Evolutionary conservation across 2,888 invertebrate genomes (phyloP).

Genomic region (Leptothorax acervorum): DNA sequence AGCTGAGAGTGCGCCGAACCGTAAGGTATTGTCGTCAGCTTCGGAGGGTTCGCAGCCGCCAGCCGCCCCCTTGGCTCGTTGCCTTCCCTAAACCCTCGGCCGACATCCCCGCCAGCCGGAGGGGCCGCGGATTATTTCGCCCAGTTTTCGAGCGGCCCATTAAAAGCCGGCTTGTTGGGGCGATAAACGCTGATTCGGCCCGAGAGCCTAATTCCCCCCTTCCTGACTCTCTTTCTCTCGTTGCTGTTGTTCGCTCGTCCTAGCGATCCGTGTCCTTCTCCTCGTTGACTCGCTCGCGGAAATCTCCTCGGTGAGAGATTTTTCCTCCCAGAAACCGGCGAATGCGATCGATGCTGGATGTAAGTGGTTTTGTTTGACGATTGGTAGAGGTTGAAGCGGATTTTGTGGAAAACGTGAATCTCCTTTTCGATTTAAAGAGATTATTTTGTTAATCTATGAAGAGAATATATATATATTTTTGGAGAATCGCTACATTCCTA

Average conservation of each 20-base stretch:
- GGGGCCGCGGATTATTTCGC: conserved; percentile 80
- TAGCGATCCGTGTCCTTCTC: conserved; percentile 30
- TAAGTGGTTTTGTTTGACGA: conserved; percentile 21
- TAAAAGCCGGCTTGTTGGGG: conserved; percentile 81
- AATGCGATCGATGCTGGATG: conserved; percentile 3
- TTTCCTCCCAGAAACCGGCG: neutral
- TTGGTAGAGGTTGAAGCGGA: neutral
- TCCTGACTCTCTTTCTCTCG: conserved; percentile 19
- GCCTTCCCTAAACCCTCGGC: conserved; percentile 68
- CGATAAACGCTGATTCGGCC: conserved; percentile 83
- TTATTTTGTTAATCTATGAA: neutral
- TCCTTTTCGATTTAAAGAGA: neutral
- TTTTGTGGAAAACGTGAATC: neutral
- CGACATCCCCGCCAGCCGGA: conserved; percentile 56
- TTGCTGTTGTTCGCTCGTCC: conserved; percentile 30
- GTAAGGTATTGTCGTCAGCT: conserved; percentile 80
- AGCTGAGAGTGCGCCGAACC: conserved; percentile 80
- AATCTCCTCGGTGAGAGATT: conserved; percentile 18
- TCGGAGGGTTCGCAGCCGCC: conserved; percentile 59
- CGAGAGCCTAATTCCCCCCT: conserved; percentile 50
- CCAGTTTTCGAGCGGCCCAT: conserved; percentile 83
- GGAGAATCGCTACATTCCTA: no score
- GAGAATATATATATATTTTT: neutral
- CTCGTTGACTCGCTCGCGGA: conserved; percentile 34
- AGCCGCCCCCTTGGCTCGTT: conserved; percentile 58